phyloP scores from a whole-genome alignment of 92 coral and sea anemone genomes.

The Montipora capitata region DNA sequence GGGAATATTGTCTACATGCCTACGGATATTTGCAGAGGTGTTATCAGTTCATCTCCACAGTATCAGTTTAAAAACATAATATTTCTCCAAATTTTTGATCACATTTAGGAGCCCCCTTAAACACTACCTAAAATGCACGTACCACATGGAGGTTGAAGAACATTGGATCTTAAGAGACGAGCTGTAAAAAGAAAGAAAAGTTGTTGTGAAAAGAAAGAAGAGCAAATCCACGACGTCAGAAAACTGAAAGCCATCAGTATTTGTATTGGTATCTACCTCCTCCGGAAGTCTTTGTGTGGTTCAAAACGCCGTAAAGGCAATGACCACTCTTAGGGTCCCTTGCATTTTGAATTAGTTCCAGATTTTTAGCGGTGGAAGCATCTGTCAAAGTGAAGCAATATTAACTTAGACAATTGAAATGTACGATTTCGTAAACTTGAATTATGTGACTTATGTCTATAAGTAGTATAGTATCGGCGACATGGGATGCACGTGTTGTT shows the following conservation, averaged over 20 bases:
- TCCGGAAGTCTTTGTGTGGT: conserved; percentile 95
- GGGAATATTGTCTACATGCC: neutral
- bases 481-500: no score
- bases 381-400: conserved; percentile 45
- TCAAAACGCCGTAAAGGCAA: conserved; percentile 91
- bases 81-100: no score
- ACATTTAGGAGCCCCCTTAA: no score
- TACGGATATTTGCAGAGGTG: no score
- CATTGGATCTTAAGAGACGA: conserved; percentile 94
- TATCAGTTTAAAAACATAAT: no score
- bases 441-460: neutral
- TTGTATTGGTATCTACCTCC: conserved; percentile 76
- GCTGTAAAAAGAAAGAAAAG: conserved; percentile 59
- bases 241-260: neutral
- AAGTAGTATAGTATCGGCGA: no score
- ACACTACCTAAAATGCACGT: conserved; percentile 12
- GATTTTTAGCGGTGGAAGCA: conserved; percentile 91
- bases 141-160: conserved; percentile 99
- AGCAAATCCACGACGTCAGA: neutral
- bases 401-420: neutral
- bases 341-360: conserved; percentile 93
- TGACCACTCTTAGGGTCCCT: conserved; percentile 94
- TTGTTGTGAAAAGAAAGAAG: neutral
- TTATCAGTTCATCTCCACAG: no score
- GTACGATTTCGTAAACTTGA: neutral